phyloP scores from a whole-genome alignment of 2,113 vertebrate genomes.

The Forbesichthys agassizii region DNA sequence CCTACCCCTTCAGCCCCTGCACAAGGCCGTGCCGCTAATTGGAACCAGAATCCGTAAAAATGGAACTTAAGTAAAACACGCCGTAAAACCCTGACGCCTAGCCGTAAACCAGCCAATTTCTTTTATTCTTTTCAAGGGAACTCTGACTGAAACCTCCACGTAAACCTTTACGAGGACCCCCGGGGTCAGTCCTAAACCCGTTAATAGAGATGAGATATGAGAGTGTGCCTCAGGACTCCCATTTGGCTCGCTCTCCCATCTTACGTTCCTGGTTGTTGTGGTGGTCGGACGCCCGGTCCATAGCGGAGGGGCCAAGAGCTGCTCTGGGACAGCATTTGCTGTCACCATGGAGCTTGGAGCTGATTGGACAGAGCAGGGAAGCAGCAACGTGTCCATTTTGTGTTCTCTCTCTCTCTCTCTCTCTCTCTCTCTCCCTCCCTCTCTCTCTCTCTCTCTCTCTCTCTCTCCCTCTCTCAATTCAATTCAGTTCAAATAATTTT shows the following conservation, averaged over 20 bases:
- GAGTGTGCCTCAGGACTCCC: slow-evolving; percentile 77
- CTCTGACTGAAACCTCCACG: slow-evolving; percentile 79
- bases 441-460: no score
- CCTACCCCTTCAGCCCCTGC: slow-evolving; percentile 13
- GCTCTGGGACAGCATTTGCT: no score
- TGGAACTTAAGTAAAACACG: slow-evolving; percentile 86
- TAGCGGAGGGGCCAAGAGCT: no score
- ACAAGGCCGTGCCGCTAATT: slow-evolving; percentile 78
- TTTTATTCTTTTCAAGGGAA: slow-evolving; percentile 81
- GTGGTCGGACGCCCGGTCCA: no score
- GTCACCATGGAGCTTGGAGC: no score
- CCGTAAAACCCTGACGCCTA: slow-evolving; percentile 84
- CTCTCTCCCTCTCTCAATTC: no score
- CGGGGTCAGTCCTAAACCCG: slow-evolving; percentile 83
- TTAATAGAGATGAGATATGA: slow-evolving; percentile 87
- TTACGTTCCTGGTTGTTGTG: slow-evolving; percentile 18
- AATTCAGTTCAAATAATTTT: no score
- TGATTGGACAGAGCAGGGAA: no score
- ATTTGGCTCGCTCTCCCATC: slow-evolving; percentile 69
- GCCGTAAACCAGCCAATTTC: slow-evolving; percentile 84
- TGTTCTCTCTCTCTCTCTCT: no score
- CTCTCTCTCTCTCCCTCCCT: no score
- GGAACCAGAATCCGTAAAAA: slow-evolving; percentile 84
- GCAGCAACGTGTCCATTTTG: no score
- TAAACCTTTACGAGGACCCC: slow-evolving; percentile 84